These are phyloP conservation scores for Oxytorus armatus DNA, from an alignment of 2,888 invertebrate genomes.

Conservation along the genomic window DNA sequence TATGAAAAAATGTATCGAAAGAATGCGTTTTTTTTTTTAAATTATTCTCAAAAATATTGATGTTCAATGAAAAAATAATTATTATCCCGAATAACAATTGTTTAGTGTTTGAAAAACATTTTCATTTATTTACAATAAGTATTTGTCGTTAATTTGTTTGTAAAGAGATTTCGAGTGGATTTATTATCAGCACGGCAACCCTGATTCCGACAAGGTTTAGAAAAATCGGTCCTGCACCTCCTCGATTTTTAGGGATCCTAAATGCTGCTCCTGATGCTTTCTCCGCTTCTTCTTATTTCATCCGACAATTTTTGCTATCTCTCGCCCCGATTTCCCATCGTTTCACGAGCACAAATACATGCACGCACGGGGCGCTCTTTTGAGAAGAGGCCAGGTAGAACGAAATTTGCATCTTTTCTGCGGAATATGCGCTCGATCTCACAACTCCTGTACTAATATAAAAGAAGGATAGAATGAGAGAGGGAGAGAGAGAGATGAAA, in stretches of 20 bases:
- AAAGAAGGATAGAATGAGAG: conserved; percentile 27
- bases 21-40: too few relatives aligned
- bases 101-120: too few relatives aligned
- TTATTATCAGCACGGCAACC: background rate
- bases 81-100: too few relatives aligned
- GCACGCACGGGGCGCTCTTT: background rate
- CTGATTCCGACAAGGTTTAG: background rate
- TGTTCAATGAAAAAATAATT: too few relatives aligned
- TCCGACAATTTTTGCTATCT: conserved; percentile 42
- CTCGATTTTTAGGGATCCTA: background rate
- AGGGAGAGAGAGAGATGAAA: conserved; percentile 37
- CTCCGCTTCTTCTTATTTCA: background rate
- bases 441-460: conserved; percentile 47
- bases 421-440: conserved; percentile 50
- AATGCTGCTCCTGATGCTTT: background rate
- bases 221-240: background rate
- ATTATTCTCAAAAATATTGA: background rate
- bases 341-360: conserved; percentile 30
- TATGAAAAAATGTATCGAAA: too few relatives aligned
- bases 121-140: too few relatives aligned
- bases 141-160: too few relatives aligned
- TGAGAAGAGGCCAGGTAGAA: conserved; percentile 28
- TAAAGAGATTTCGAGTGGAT: background rate
- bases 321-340: conserved; percentile 47
- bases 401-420: conserved; percentile 62